phyloP scores from a whole-genome alignment of 2,888 invertebrate genomes.

The Rhaphigaster nebulosa region DNA sequence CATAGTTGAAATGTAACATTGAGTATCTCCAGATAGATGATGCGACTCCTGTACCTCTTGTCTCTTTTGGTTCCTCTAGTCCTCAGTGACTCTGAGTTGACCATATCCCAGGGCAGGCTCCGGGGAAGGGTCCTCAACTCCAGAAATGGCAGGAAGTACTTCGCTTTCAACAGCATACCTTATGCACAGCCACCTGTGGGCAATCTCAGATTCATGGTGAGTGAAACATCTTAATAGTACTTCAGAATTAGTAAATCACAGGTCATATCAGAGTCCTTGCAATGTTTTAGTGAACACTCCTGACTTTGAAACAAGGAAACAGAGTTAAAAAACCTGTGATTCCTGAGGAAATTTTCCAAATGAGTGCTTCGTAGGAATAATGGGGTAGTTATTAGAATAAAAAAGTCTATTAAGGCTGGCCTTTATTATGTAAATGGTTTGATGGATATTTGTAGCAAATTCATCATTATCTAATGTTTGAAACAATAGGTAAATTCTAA shows the following conservation, averaged over 20 bases:
- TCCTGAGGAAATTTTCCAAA: background rate
- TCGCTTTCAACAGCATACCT: slow-evolving; percentile 42
- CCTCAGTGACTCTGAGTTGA: background rate
- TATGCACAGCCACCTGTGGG: slow-evolving; percentile 43
- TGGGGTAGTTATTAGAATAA: too few species aligned
- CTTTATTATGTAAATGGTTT: too few species aligned
- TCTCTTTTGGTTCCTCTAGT: background rate
- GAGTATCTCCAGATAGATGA: background rate
- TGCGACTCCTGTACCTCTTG: background rate
- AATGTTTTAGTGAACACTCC: background rate
- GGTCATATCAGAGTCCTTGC: background rate
- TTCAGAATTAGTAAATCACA: background rate
- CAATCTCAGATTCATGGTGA: slow-evolving; percentile 9
- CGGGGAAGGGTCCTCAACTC: background rate
- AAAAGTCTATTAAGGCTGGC: too few species aligned
- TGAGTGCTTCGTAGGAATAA: too few species aligned
- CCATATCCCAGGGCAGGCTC: background rate
- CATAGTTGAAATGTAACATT: background rate
- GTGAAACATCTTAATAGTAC: background rate
- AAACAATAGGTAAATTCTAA: background rate
- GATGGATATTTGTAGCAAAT: background rate
- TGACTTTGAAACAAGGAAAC: background rate
- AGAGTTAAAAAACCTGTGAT: background rate
- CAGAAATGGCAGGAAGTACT: slow-evolving; percentile 1
- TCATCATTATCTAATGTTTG: background rate